Evolutionary conservation across 2,888 invertebrate species (phyloP), one percentile per base, ranked within the genome.

Genomic region (Pecten maximus): DNA sequence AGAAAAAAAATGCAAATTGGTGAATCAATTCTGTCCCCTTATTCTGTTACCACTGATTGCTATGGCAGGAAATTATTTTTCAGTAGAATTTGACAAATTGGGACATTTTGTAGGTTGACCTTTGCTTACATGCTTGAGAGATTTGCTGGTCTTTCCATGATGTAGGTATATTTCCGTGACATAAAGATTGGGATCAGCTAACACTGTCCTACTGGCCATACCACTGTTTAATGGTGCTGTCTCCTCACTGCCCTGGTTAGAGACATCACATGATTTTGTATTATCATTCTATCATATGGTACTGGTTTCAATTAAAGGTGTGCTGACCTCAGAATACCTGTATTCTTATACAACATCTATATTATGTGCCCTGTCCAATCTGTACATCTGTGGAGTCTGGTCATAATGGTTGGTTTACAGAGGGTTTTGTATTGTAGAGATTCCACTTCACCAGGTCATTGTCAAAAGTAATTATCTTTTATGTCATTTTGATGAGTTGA

Each of bases 11-110:
- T 60, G 60, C 60, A 60, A 60, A 60, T 60, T 60, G 60, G 60
- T 35, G 35, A 2, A 74, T 74, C 74, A 74, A 35, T 74, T 35
- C 16, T 35, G 28, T 16, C 74, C 44, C 74, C 74, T 74, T 28
- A 28, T 74, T 74, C 35, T 23, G 74, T 74, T 74, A 74, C 74
- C 19, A 2, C 74, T 28, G 28, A 74, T 74, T 74, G 74, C 23
- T 74, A 74, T 74, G 28, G 74, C 35, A 12, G 74, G 28, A 35
- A 74, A 74, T 74, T 35, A 74, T 60, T 74, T 74, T 74, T 74
- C 35, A 35, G 35, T 35, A 74, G 74, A 74, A 74, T 74, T 74
- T 74, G 74, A 74, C 74, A 74, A 74, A 74, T 74, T 74, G 74
- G 74, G 74, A 74, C 74, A 74, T 74, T 74, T 74, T 19, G 2